phyloP scores from a whole-genome alignment of 2,888 invertebrate genomes.

The Papilio demoleus region DNA sequence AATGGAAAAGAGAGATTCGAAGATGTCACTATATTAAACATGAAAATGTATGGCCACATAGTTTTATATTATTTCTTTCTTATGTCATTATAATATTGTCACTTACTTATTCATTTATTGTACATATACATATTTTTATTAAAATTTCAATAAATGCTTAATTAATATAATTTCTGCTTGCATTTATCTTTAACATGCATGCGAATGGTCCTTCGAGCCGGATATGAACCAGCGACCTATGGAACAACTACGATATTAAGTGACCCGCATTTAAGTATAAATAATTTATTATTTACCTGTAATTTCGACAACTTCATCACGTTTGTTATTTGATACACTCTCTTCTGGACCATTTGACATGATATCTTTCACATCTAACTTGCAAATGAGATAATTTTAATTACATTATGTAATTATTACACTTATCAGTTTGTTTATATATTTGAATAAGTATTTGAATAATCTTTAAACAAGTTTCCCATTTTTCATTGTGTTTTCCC shows the following conservation, averaged over 20 bases:
- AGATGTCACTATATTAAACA: too few relatives aligned
- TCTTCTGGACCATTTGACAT: constrained; percentile 8
- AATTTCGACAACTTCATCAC: constrained; percentile 61
- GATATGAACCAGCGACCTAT: too few relatives aligned
- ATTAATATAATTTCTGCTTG: too few relatives aligned
- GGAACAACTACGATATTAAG: not conserved
- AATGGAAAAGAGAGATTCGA: too few relatives aligned
- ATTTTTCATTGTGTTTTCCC: not conserved
- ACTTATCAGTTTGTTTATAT: not conserved
- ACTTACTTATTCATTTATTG: too few relatives aligned
- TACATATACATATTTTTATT: too few relatives aligned
- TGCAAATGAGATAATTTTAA: not conserved
- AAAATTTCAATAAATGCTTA: too few relatives aligned
- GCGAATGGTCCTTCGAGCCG: too few relatives aligned
- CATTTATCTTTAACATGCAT: too few relatives aligned
- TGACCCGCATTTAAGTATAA: not conserved
- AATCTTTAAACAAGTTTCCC: constrained; percentile 2
- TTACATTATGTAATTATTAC: not conserved
- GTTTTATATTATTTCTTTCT: too few relatives aligned
- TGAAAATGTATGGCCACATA: too few relatives aligned
- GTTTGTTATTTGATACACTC: constrained; percentile 44
- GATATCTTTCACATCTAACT: not conserved
- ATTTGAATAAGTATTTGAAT: constrained; percentile 16
- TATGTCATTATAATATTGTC: too few relatives aligned
- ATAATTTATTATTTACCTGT: constrained; percentile 51